phyloP scores from a whole-genome alignment of 2,113 vertebrate genomes.

The Cavia porcellus region DNA sequence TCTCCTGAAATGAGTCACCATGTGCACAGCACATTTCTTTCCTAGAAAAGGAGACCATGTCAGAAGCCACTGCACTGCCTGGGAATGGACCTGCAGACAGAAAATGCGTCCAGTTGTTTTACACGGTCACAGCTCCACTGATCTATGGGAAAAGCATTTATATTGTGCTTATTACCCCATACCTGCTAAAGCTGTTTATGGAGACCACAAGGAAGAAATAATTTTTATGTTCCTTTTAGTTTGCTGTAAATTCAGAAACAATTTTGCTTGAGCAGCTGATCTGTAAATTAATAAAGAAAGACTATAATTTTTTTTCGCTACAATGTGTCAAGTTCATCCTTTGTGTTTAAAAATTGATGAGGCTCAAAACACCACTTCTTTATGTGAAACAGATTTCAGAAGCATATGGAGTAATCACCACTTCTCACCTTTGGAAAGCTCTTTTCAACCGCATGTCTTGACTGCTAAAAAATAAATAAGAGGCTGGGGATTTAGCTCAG shows the following conservation, averaged over 20 bases:
- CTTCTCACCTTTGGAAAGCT: conserved; percentile 13
- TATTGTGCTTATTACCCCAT: conserved; percentile 61
- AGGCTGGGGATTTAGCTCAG: no score
- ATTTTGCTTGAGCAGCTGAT: conserved; percentile 82
- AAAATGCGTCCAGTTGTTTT: background rate
- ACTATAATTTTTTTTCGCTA: conserved; percentile 78
- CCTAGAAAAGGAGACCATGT: background rate
- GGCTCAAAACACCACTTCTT: conserved; percentile 71
- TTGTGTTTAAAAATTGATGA: conserved; percentile 82
- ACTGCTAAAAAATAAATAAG: background rate
- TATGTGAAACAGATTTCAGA: conserved; percentile 74
- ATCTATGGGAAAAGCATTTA: conserved; percentile 67
- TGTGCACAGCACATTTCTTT: background rate
- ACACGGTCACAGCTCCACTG: background rate
- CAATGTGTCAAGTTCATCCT: conserved; percentile 75
- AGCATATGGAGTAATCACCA: conserved; percentile 46
- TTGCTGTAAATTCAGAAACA: conserved; percentile 83
- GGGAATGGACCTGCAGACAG: background rate
- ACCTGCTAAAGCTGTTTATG: conserved; percentile 68
- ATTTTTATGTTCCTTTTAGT: conserved; percentile 80
- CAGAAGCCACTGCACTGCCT: background rate
- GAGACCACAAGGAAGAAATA: conserved; percentile 72
- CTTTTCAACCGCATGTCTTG: background rate
- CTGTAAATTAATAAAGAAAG: conserved; percentile 83
- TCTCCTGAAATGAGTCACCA: conserved; percentile 54